Evolutionary conservation across 2,888 invertebrate genomes (phyloP), one percentile per base, ranked within the genome.

Genomic region (Drosophila kuntzei): DNA sequence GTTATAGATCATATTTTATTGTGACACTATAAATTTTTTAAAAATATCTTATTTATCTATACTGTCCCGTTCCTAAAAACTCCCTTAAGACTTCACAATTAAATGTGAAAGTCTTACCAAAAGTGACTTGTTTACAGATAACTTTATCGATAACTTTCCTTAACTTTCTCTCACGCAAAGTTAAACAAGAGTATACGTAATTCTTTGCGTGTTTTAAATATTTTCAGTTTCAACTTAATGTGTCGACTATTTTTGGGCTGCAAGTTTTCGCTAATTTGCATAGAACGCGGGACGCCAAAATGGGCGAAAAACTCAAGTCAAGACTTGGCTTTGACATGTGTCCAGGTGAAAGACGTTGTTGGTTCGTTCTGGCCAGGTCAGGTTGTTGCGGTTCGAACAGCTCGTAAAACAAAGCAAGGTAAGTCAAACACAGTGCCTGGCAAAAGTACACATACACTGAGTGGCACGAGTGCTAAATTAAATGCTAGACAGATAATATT

Each of bases 401-500:
- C 53, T 51, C 46, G 58, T 62, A 75, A 75, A 65, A 55, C 57
- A 37, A 57, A 43, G 44, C 46, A 34, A 18, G 34, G 54, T 27
- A 53, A 18, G 58, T 51, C 41, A 43, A 29, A 41, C 53, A 61
- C 62, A 60, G 57, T 78, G 63, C 43, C 54, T 49, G 43, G 61
- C 50, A 67, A 71, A 83, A 76, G 61, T 72, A 70, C 22, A 65
- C 49, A 64, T 39, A 46, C 75, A 41, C 29, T 29, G 54, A 14
- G 11, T 36, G 63, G 32, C 43, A 39, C 29, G 64, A 32, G 29
- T 49, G 29, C 55, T 47, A 64, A 62, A 50, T 61, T 46, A 55
- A 76, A 76, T 47, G 57, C 49, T 62, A 87, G 87, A 90, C 87
- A 90, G 87, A 87, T 87, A 87, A 87, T 90, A 87, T 90, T 89